Base-by-base conservation (phyloP, 64 coral and sea anemone genomes). In the Trachythela sp. region DNA sequence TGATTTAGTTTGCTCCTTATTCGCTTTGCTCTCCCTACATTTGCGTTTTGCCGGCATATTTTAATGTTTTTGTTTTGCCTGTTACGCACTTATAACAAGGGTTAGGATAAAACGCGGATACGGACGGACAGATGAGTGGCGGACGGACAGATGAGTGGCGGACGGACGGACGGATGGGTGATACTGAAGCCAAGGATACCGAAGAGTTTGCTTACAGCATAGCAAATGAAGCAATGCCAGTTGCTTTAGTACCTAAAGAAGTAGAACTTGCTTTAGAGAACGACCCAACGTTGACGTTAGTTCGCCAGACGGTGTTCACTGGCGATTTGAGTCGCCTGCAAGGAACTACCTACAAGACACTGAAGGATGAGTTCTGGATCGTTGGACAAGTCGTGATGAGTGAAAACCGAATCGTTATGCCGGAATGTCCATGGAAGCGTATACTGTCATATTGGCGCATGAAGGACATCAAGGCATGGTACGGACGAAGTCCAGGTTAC, bases 401-500 rank as follows among this genome's bases (percentile, higher is more conserved):
- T 36, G 68, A 70, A 29, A 87, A 48, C 13, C 58, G 48, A 27
- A 86, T 88, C 8, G 91, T 92, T 0, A 58, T 92, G 31, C 86
- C 86, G 8, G 49, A 88, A 34, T 67, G 70, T 36, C 41, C 86
- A 41, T 90, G 92, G 88, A 59, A 90, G 24, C 64, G 33, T 20
- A n/a, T n/a, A 90, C 67, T 14, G 52, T 85, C 0, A 18, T 13
- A 17, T 11, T 90, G 27, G 68, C 59, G 42, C 91, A 92, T 42
- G 86, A 92, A 14, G 85, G 48, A 17, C 91, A 92, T 10, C 76
- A 84, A 54, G 86, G 91, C 9, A 88, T 92, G 71, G 39, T 68
- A 15, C 70, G 72, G 8, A 92, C 91, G 13, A 92, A 92, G 32
- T 48, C 71, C 27, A 71, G 86, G 22, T 22, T 83, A 8, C 34